Base-by-base conservation (phyloP, 2,797 vertebrate species). In the Dendrocincla tyrannina region DNA sequence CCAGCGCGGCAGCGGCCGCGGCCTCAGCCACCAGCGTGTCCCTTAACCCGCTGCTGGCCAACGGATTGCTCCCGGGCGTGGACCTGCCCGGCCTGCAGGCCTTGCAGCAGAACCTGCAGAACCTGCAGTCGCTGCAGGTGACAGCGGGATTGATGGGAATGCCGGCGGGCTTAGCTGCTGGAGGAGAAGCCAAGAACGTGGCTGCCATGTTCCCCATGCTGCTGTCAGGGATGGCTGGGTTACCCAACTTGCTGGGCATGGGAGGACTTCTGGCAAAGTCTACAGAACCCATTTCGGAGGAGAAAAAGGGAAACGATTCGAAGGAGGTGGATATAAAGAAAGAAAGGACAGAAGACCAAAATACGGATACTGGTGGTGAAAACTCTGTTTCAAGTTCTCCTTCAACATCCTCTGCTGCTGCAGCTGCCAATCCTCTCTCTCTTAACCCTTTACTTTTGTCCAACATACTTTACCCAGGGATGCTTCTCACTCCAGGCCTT, bases 401-500 rank as follows among this genome's bases (percentile, higher is more conserved):
- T 96, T 98, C 99, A 10, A 98, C 98, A 32, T 98, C 99, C 70
- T 98, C 98, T 84, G 97, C 98, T 55, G 98, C 98, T 91, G 98
- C 98, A 88, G 98, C 98, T 95, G 98, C 98, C 97, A 98, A 97
- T 97, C 97, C 98, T 33, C 97, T 99, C 96, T 98, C 99, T 98
- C 98, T 99, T 97, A 99, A 99, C 98, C 99, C 99, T 91, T 98
- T 99, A 95, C 98, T 99, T 96, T 98, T 99, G 95, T 99, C 99
- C 97, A 99, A 99, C 98, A 99, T 99, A 98, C 98, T 99, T 98
- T 99, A 99, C 97, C 99, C 99, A 99, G 99, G 99, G 99, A 99
- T 99, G 99, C 99, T 99, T 98, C 99, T 99, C 98, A 99, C 99
- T 98, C 99, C 99, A 99, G 99, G 99, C 99, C 99, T 99, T 99